These are phyloP conservation scores for Drosophila borealis DNA, from an alignment of 2,888 invertebrate species.

Conservation along the genomic window DNA sequence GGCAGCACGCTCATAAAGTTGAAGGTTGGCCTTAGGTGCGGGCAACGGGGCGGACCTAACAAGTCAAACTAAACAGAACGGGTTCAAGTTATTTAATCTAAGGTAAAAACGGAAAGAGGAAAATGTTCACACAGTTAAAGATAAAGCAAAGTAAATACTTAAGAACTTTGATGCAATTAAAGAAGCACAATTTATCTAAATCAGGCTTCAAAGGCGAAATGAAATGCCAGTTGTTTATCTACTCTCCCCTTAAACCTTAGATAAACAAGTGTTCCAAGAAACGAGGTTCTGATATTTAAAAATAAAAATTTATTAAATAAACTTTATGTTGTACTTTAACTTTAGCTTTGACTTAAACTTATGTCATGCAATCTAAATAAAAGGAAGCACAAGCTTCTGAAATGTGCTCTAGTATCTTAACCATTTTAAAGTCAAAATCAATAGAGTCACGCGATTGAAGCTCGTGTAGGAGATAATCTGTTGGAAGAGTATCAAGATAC, in stretches of 20 bases:
- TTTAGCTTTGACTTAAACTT: too few species aligned
- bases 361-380: too few species aligned
- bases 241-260: neutral
- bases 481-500: too few species aligned
- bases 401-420: too few species aligned
- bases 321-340: too few species aligned
- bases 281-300: too few species aligned
- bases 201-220: slow-evolving; percentile 6
- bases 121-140: slow-evolving; percentile 34
- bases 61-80: slow-evolving; percentile 37
- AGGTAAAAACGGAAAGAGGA: slow-evolving; percentile 12
- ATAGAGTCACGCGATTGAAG: too few species aligned
- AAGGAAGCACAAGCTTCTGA: too few species aligned
- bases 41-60: slow-evolving; percentile 14
- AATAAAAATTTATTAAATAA: too few species aligned
- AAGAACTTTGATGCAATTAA: slow-evolving; percentile 37
- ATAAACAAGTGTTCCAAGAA: neutral
- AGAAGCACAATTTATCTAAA: slow-evolving; percentile 21
- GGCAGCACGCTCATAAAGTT: slow-evolving; percentile 35
- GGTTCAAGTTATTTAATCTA: slow-evolving; percentile 43
- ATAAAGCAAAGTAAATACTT: slow-evolving; percentile 29
- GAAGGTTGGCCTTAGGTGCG: slow-evolving; percentile 29
- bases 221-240: slow-evolving; percentile 12
- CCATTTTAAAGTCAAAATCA: too few species aligned
- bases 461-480: too few species aligned